Evolutionary conservation across 2,888 invertebrate species (phyloP).

Genomic region (Scaptomyza cyrtandrae): DNA sequence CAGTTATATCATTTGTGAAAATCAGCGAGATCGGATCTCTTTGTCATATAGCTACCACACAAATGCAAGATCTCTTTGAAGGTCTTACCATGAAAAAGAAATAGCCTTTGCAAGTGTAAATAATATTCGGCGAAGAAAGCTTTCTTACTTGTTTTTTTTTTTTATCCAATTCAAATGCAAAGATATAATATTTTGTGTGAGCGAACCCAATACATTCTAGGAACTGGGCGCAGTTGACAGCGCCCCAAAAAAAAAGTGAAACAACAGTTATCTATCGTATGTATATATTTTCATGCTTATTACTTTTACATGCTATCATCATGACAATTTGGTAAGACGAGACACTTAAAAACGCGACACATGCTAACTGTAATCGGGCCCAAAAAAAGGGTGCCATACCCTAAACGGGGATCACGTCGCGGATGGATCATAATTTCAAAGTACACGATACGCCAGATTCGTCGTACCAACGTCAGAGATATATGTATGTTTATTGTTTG

Average conservation of each 20-base stretch:
- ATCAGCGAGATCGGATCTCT: no score
- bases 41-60: no score
- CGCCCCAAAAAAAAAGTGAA: conserved; percentile 58
- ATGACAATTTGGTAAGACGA: conserved; percentile 49
- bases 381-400: conserved; percentile 53
- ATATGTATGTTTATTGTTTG: background rate
- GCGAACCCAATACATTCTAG: conserved; percentile 54
- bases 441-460: conserved; percentile 16
- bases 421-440: conserved; percentile 62
- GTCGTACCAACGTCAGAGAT: conserved; percentile 10
- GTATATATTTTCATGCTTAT: conserved; percentile 23
- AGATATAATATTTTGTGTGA: conserved; percentile 12
- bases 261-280: conserved; percentile 63
- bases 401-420: conserved; percentile 67
- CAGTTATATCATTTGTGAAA: no score
- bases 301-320: conserved; percentile 68
- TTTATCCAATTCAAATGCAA: background rate
- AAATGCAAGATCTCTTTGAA: no score
- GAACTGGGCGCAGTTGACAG: conserved; percentile 60
- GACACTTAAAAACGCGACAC: conserved; percentile 17
- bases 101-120: no score
- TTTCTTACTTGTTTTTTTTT: background rate
- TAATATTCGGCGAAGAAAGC: no score
- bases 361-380: conserved; percentile 64
- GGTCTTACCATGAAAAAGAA: no score